phyloP scores from a whole-genome alignment of 1,140 invertebrate species.

The Sinella curviseta region DNA sequence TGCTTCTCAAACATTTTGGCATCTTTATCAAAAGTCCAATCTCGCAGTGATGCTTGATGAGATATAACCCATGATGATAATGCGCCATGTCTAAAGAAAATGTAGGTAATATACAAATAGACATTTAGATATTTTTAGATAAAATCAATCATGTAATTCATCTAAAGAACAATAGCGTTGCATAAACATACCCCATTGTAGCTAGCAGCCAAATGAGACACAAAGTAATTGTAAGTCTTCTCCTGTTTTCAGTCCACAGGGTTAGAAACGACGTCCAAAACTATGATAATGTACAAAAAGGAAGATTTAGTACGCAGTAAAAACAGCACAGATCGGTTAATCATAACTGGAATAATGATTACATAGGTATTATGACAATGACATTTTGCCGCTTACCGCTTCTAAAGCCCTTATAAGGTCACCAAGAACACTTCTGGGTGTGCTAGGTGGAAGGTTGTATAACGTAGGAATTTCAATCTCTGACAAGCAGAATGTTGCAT shows the following conservation, averaged over 20 bases:
- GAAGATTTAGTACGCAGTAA: too few species aligned
- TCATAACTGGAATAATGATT: neutral
- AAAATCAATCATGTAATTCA: neutral
- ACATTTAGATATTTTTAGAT: too few species aligned
- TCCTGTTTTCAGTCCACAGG: conserved; percentile 46
- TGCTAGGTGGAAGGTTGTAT: conserved; percentile 25
- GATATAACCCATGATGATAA: conserved; percentile 47
- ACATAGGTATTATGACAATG: neutral
- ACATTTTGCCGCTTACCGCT: conserved; percentile 34
- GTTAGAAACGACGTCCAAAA: conserved; percentile 46
- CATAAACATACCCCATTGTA: conserved; percentile 42
- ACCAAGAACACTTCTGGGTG: conserved; percentile 45
- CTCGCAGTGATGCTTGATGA: conserved; percentile 45
- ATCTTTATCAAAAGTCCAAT: conserved; percentile 48
- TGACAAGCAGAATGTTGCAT: conserved; percentile 44
- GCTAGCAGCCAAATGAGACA: conserved; percentile 46
- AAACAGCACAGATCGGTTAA: too few species aligned
- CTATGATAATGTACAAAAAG: conserved; percentile 26
- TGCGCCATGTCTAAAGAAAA: conserved; percentile 42
- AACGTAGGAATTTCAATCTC: conserved; percentile 49
- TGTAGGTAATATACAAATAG: too few species aligned
- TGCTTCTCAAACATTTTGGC: conserved; percentile 36
- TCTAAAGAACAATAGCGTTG: neutral
- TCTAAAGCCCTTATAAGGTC: conserved; percentile 47
- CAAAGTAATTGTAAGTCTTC: conserved; percentile 43